Conservation (phyloP, 2,797 vertebrate genomes). For the Sebastolobus altivelis region DNA sequence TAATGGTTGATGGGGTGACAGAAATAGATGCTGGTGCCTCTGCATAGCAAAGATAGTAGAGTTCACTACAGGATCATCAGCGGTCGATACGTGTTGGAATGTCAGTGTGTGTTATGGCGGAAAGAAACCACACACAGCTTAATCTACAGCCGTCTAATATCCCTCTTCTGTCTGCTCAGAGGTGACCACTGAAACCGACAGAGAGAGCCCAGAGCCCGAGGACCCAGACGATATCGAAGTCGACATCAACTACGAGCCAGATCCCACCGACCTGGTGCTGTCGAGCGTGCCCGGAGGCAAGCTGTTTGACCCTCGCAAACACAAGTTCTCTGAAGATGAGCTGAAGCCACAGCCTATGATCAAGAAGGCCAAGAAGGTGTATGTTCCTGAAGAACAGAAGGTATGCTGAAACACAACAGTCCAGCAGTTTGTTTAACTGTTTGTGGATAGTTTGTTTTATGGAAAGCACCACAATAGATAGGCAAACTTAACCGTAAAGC, state of each 20-base stretch:
- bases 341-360: conserved; percentile 99
- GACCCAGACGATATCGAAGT: conserved; percentile 91
- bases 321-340: conserved; percentile 95
- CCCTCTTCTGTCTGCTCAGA: conserved; percentile 75
- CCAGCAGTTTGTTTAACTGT: neutral
- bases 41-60: neutral
- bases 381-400: conserved; percentile 95
- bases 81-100: neutral
- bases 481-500: neutral
- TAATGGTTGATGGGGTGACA: neutral
- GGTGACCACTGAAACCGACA: conserved; percentile 82
- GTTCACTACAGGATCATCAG: neutral
- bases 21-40: conserved; percentile 9
- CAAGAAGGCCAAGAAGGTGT: conserved; percentile 98
- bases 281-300: conserved; percentile 96
- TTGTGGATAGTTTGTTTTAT: neutral
- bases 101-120: neutral
- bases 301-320: conserved; percentile 96
- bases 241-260: conserved; percentile 93
- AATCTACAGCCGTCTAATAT: neutral
- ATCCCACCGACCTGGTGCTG: conserved; percentile 94
- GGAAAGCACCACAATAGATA: neutral
- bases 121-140: neutral
- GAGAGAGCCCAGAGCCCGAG: conserved; percentile 86
- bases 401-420: conserved; percentile 72